phyloP scores from a whole-genome alignment of 1,140 invertebrate genomes.

The Brachionus calyciflorus region DNA sequence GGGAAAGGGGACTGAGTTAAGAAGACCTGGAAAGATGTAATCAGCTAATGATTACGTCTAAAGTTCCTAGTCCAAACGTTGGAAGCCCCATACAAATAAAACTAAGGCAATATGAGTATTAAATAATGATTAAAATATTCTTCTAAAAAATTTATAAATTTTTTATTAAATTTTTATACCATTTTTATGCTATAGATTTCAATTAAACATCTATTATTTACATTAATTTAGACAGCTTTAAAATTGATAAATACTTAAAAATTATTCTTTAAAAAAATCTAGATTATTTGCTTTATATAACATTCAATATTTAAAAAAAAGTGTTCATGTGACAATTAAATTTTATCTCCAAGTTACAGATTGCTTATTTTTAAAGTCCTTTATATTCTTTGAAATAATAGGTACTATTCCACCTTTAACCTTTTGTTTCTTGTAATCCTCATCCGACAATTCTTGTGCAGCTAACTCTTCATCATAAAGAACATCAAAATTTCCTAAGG shows the following conservation, averaged over 20 bases:
- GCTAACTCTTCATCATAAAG: constrained; percentile 45
- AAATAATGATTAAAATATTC: too few species aligned
- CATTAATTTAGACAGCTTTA: background rate
- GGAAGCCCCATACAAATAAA: too few species aligned
- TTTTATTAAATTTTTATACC: too few species aligned
- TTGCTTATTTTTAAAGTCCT: background rate
- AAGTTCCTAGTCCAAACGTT: too few species aligned
- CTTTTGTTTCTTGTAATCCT: constrained; percentile 47
- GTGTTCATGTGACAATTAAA: background rate
- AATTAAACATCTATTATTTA: background rate
- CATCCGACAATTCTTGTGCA: background rate
- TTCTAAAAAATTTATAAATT: too few species aligned
- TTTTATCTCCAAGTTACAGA: constrained; percentile 29
- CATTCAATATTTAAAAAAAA: too few species aligned
- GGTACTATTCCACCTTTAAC: constrained; percentile 36
- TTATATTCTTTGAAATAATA: constrained; percentile 22
- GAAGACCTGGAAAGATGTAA: too few species aligned
- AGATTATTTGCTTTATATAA: background rate
- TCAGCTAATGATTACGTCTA: too few species aligned
- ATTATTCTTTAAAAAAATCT: background rate
- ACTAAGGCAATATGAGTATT: too few species aligned
- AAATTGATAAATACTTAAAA: background rate
- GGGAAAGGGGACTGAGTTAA: too few species aligned
- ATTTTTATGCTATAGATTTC: background rate
- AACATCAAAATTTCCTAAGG: constrained; percentile 47